Base-by-base conservation (phyloP, 53 echinoderm and acorn worm genomes). In the Paracentrotus lividus region DNA sequence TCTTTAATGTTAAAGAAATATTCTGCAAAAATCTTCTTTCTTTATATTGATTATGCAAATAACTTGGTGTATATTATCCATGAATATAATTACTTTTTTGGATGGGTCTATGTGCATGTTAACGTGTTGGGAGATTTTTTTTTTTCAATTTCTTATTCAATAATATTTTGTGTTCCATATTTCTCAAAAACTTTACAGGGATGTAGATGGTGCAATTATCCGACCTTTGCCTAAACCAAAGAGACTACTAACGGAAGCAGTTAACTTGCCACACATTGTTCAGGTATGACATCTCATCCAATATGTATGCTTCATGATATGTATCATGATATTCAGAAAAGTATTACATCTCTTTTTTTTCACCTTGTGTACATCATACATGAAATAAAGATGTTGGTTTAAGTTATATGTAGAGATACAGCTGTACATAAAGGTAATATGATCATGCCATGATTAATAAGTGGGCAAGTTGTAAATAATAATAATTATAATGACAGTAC, bases 151-250 rank as follows among this genome's bases (percentile, higher is more conserved):
- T 66, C 10, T 66, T 4, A 31, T 6, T 66, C 66, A 29, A 32
- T 16, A 66, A 66, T 66, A 29, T n/a, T n/a, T n/a, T n/a, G n/a
- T n/a, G n/a, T n/a, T 76, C 42, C 42, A 1, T 42, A 5, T 76
- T 38, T 42, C 2, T 76, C 42, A 40, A 20, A 76, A 24, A 81
- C 26, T 51, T 69, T 72, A n/a, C 93, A 98, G 99, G 72, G 97
- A 98, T 94, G 60, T 54, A 67, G 99, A 98, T 88, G 99, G 94
- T 53, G 99, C 99, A 67, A 98, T 98, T n/a, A 96, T 98, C 27
- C 85, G 99, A 84, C 99, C 98, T 15, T 92, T 98, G 52, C 99
- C 99, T 29, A 98, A 88, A 43, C 97, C 99, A 42, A 98, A 98
- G 88, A 93, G 96, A 69, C 42, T 98, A 10, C 95, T 98, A 4